Conservation (phyloP, 2,113 vertebrate genomes). For the Eulacestoma nigropectus region DNA sequence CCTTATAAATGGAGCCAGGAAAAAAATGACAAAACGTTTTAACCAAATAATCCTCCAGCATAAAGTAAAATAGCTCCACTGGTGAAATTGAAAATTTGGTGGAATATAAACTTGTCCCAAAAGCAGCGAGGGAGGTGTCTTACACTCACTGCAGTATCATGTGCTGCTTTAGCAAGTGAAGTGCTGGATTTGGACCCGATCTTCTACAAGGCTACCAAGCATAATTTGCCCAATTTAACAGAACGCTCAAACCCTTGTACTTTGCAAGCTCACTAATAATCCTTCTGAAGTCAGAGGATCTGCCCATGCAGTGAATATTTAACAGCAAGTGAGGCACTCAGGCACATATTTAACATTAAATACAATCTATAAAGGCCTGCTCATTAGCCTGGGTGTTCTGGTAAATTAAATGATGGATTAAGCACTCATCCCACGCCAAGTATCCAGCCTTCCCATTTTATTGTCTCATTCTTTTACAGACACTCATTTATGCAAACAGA, state of each 20-base stretch:
- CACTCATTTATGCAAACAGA: not conserved
- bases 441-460: not conserved
- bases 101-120: not conserved
- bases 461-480: not conserved
- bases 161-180: not conserved
- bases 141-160: not conserved
- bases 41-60: not conserved
- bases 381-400: not conserved
- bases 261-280: not conserved
- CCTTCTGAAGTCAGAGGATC: not conserved
- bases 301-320: not conserved
- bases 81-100: not conserved
- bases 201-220: not conserved
- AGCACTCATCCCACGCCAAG: not conserved
- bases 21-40: accelerated
- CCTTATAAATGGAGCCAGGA: not conserved
- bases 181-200: not conserved
- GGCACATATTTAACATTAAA: not conserved
- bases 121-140: not conserved
- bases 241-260: not conserved
- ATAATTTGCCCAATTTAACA: not conserved
- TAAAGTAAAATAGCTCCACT: not conserved
- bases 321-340: not conserved
- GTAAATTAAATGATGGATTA: not conserved
- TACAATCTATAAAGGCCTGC: not conserved